Conservation (phyloP, 1,140 invertebrate genomes). For the Lucilia cuprina region DNA sequence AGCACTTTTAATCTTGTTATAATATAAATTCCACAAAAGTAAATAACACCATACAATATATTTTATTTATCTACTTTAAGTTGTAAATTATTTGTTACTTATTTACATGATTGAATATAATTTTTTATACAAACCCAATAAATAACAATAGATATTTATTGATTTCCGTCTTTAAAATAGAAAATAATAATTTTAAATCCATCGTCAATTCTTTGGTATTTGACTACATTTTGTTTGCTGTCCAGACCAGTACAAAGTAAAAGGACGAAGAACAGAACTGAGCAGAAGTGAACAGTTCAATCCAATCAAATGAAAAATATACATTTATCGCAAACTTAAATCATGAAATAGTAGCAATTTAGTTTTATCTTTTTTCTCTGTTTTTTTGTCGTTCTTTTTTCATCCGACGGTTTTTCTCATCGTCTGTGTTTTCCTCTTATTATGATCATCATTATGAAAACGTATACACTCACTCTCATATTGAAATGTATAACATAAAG, state of each 20-base stretch:
- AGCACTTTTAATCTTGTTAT: too few relatives aligned
- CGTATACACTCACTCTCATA: background rate
- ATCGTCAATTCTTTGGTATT: background rate
- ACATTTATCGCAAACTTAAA: slow-evolving; percentile 1
- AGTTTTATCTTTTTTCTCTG: background rate
- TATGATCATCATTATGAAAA: background rate
- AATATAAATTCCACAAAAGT: too few relatives aligned
- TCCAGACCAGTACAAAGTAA: background rate
- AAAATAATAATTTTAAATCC: background rate
- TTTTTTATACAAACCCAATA: background rate
- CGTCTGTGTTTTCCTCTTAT: background rate
- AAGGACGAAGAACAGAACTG: background rate
- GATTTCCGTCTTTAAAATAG: background rate
- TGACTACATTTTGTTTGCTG: background rate
- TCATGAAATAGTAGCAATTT: slow-evolving; percentile 1
- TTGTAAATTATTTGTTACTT: background rate
- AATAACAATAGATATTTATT: background rate
- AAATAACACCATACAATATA: too few relatives aligned
- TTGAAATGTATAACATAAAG: background rate
- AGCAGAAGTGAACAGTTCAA: background rate
- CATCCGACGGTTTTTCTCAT: background rate
- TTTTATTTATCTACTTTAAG: background rate
- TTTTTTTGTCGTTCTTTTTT: background rate
- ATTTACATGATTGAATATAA: background rate
- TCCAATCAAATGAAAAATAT: slow-evolving; percentile 1